Percentiles rank a stretch among this genome's conserved stretches.
Conservation (phyloP, 2,888 invertebrate genomes). For the Phoronis australis region DNA sequence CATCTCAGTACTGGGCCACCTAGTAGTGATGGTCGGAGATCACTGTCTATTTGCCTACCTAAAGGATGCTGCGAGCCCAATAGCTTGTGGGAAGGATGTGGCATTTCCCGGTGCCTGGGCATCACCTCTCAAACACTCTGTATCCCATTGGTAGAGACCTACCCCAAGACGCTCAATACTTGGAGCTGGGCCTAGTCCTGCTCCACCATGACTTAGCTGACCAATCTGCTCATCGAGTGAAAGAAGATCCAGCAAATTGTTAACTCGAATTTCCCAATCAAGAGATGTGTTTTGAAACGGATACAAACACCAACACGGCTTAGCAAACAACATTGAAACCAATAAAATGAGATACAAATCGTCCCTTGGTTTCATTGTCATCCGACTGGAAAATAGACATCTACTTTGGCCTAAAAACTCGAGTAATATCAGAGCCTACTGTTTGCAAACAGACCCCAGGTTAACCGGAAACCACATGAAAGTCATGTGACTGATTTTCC, state of each 20-base stretch:
- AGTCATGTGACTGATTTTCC: too few relatives aligned
- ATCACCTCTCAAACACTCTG: conserved; percentile 46
- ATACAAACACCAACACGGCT: too few relatives aligned
- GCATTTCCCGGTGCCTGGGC: conserved; percentile 37
- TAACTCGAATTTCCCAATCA: conserved; percentile 28
- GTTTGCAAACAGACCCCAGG: too few relatives aligned
- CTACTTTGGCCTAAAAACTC: too few relatives aligned
- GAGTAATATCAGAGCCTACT: too few relatives aligned
- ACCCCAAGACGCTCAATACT: conserved; percentile 36
- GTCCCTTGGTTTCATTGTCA: too few relatives aligned
- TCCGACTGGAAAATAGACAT: too few relatives aligned
- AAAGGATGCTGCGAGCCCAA: conserved; percentile 46
- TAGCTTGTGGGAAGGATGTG: conserved; percentile 44
- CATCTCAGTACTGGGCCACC: too few relatives aligned
- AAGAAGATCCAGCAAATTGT: conserved; percentile 30
- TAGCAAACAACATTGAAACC: too few relatives aligned
- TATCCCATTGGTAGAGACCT: conserved; percentile 40
- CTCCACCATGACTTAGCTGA: conserved; percentile 22
- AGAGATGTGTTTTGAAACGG: conserved; percentile 37
- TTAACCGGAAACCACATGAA: too few relatives aligned
- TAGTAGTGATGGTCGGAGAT: too few relatives aligned
- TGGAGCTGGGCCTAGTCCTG: conserved; percentile 30
- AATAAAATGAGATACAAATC: too few relatives aligned
- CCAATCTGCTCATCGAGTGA: conserved; percentile 27
- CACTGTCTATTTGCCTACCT: conserved; percentile 26